phyloP scores from a whole-genome alignment of 2,797 vertebrate species.

The Gallinago stenura region DNA sequence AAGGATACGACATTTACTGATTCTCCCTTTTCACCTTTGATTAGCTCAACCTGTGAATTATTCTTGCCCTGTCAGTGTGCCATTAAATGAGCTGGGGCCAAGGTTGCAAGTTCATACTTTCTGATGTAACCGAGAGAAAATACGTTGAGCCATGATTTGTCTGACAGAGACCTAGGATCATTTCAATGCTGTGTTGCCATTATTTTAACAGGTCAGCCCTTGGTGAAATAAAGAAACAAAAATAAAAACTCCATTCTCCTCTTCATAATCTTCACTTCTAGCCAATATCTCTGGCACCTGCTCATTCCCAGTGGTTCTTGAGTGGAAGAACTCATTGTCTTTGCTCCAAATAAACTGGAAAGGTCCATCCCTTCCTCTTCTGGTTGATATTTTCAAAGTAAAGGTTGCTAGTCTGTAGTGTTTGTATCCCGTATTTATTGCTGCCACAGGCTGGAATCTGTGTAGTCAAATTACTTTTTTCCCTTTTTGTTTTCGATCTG shows the following conservation, averaged over 20 bases:
- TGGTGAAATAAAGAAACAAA: conserved; percentile 37
- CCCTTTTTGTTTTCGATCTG: background rate
- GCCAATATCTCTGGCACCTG: background rate
- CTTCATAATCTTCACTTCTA: background rate
- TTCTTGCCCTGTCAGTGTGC: conserved; percentile 90
- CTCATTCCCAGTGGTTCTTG: background rate
- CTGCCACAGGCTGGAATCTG: background rate
- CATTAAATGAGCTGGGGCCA: conserved; percentile 81
- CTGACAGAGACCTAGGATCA: conserved; percentile 71
- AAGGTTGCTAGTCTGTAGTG: background rate
- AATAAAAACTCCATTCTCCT: background rate
- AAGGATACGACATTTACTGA: conserved; percentile 97
- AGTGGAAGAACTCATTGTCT: background rate
- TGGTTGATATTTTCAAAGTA: background rate
- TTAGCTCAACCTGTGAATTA: conserved; percentile 93
- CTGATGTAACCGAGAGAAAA: conserved; percentile 74
- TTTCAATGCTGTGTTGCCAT: conserved; percentile 64
- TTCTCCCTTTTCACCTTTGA: conserved; percentile 99
- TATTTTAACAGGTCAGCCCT: conserved; percentile 63
- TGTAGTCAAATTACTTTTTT: background rate
- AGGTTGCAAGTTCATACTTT: conserved; percentile 79
- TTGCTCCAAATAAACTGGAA: background rate
- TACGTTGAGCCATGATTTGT: conserved; percentile 66
- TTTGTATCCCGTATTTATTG: background rate
- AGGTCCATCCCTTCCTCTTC: background rate